phyloP scores from a whole-genome alignment of 2,113 vertebrate species.

The Ovis canadensis region DNA sequence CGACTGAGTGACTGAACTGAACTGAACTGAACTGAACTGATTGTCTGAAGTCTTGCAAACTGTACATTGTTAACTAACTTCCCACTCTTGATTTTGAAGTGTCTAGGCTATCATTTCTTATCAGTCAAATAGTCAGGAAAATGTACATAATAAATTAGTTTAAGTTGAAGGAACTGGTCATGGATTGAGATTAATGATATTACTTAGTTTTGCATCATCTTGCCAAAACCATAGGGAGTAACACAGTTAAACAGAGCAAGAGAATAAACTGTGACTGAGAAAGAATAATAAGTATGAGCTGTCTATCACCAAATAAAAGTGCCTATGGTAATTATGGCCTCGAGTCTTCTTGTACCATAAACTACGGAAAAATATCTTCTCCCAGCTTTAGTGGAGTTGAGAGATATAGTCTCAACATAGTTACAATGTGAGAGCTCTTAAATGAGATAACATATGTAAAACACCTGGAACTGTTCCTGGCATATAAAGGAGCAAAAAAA shows the following conservation, averaged over 20 bases:
- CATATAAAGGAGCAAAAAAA: not conserved
- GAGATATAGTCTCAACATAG: not conserved
- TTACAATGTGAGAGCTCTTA: not conserved
- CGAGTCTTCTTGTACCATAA: not conserved
- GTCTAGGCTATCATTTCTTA: conserved; percentile 5
- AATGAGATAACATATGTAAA: not conserved
- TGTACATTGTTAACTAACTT: not conserved
- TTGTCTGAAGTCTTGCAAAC: not conserved
- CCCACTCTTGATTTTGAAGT: not conserved
- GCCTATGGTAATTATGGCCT: not conserved
- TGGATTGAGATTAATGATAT: conserved; percentile 39
- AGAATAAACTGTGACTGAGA: not conserved
- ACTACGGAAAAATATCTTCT: conserved; percentile 13
- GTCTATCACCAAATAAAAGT: conserved; percentile 20
- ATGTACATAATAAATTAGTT: conserved; percentile 7
- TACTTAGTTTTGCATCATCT: conserved; percentile 45
- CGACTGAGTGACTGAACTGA: too few species aligned
- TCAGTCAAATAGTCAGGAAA: conserved; percentile 3
- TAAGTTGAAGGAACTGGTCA: not conserved
- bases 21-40: too few species aligned
- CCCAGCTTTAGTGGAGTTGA: not conserved
- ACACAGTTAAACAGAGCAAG: not conserved
- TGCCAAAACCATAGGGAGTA: not conserved
- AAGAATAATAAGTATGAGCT: conserved; percentile 5
- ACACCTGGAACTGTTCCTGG: not conserved